phyloP scores from a whole-genome alignment of 2,113 vertebrate species.

The Morphnarchus princeps region DNA sequence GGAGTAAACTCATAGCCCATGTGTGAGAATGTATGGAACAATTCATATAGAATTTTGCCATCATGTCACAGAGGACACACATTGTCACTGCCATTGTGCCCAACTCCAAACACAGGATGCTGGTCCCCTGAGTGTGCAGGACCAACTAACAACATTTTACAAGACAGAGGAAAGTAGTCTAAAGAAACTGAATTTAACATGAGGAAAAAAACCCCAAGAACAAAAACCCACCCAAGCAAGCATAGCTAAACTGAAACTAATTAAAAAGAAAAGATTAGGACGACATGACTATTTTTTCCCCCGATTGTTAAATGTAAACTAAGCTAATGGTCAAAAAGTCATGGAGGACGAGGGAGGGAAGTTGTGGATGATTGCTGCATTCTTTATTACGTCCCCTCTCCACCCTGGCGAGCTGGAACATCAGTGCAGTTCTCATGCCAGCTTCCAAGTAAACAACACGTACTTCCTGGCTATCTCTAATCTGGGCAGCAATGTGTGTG shows the following conservation, averaged over 20 bases:
- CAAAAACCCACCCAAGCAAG: background rate
- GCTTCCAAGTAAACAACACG: slow-evolving; percentile 56
- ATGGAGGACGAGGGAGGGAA: background rate
- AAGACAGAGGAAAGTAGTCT: background rate
- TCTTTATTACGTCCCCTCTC: slow-evolving; percentile 3
- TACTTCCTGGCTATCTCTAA: slow-evolving; percentile 66
- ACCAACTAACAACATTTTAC: background rate
- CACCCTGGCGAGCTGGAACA: background rate
- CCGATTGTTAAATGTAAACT: slow-evolving; percentile 48
- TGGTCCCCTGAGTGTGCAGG: background rate
- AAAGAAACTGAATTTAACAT: background rate
- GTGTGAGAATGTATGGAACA: background rate
- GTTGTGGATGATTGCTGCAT: background rate
- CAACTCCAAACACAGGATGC: slow-evolving; percentile 41
- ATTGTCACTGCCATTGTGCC: slow-evolving; percentile 7
- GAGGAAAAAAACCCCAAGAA: accelerated
- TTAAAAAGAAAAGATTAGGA: slow-evolving; percentile 24
- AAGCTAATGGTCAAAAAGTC: slow-evolving; percentile 20
- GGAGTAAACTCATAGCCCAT: background rate
- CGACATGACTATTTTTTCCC: slow-evolving; percentile 32
- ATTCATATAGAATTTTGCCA: background rate
- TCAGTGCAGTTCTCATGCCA: slow-evolving; percentile 37
- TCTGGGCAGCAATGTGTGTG: slow-evolving; percentile 51
- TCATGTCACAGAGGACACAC: background rate
- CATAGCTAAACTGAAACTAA: background rate